Conservation (phyloP, 2,113 vertebrate species). For the Ochotona princeps region DNA sequence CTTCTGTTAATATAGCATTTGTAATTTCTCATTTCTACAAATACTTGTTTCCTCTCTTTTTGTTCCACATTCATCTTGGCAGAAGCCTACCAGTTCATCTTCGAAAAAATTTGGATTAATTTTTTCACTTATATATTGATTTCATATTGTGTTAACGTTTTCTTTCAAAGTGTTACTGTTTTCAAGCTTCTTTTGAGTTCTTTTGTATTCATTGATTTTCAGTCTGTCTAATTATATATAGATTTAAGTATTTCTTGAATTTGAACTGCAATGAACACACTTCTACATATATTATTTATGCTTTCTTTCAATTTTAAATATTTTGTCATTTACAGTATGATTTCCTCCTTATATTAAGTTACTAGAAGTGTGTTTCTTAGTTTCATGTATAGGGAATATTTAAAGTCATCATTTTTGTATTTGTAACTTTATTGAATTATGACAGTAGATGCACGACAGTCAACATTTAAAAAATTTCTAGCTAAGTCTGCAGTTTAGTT, state of each 20-base stretch:
- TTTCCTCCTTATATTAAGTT: background rate
- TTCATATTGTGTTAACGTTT: background rate
- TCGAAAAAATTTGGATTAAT: background rate
- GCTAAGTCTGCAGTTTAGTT: background rate
- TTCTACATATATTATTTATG: background rate
- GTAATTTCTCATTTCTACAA: background rate
- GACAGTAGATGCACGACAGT: background rate
- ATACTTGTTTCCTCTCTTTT: background rate
- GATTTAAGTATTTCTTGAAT: background rate
- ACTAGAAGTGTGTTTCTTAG: background rate
- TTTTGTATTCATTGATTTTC: background rate
- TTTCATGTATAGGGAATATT: background rate
- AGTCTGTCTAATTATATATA: background rate
- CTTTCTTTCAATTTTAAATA: background rate
- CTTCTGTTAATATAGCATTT: background rate
- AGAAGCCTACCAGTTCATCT: background rate
- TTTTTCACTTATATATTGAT: background rate
- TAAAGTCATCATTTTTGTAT: background rate
- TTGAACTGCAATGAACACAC: background rate
- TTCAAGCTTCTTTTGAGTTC: background rate
- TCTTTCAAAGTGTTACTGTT: background rate
- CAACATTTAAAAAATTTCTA: background rate
- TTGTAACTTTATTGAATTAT: background rate
- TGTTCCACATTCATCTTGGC: background rate
- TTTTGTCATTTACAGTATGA: background rate